A percentile compares a stretch with the other conserved stretches of the same genome.
phyloP scores from a whole-genome alignment of 2,797 vertebrate genomes.

The Chrysocyon brachyurus region DNA sequence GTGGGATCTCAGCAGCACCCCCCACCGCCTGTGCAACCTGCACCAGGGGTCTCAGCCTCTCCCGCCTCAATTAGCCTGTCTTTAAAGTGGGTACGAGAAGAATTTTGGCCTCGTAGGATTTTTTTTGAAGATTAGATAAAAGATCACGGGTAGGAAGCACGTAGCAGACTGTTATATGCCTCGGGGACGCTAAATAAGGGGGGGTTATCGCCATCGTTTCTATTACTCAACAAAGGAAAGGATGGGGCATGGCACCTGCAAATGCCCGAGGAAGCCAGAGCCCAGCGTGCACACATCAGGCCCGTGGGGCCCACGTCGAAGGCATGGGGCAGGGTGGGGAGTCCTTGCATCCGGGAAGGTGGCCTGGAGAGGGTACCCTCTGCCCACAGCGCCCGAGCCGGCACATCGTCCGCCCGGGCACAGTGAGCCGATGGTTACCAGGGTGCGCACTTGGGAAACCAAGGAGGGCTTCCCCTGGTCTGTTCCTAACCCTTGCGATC shows the following conservation, averaged over 20 bases:
- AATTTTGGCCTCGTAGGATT: too few species aligned
- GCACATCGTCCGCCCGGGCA: fast-evolving
- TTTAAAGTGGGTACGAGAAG: background rate
- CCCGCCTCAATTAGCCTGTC: background rate
- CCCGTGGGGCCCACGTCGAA: fast-evolving
- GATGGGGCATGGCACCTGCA: fast-evolving
- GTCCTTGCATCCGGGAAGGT: background rate
- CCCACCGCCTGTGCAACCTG: background rate
- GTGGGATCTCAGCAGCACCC: background rate
- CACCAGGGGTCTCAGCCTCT: background rate
- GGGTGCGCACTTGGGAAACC: background rate
- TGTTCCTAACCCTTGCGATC: fast-evolving
- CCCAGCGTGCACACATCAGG: fast-evolving
- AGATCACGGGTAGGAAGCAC: background rate
- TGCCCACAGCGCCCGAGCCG: background rate
- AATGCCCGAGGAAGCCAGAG: background rate
- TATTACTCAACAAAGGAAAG: too few species aligned
- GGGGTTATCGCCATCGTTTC: fast-evolving
- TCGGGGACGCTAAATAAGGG: too few species aligned
- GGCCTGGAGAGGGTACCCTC: background rate
- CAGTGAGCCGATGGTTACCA: fast-evolving
- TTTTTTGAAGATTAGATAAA: background rate
- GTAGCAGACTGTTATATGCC: background rate
- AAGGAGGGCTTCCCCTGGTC: fast-evolving
- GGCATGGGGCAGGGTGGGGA: background rate